Evolutionary conservation across 2,888 invertebrate species (phyloP), one percentile per base, ranked within the genome.

Genomic region (Agonopterix subpropinquella): DNA sequence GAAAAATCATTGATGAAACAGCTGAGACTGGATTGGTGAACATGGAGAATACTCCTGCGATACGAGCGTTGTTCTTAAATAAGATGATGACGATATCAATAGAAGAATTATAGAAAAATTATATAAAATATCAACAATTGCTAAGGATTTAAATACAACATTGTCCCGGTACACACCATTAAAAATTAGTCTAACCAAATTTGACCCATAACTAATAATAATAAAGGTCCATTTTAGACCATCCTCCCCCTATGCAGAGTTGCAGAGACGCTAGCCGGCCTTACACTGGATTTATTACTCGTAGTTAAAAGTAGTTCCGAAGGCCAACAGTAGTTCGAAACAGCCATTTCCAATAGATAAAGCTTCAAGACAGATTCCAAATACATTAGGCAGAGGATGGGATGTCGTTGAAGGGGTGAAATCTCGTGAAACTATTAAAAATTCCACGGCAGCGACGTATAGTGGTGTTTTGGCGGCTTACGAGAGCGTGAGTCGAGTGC

Each of bases 291-390:
- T 86, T 85, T 88, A 87, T 86, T 81, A 80, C 80, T 75, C 77
- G 75, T 86, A 86, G 80, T 86, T 85, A 86, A 83, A 87, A 85
- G 79, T 80, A 80, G 77, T 82, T 80, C 71, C 70, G 69, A 74
- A 81, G 77, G 77, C 78, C 77, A 80, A 82, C 80, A 72, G 73
- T 74, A 82, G 80, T 87, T 87, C 67, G 69, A 80, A 87, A 87
- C 83, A 83, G 73, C 85, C 79, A 84, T 87, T 87, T 82, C 76
- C 86, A 78, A 86, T 85, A 83, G 80, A 85, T 85, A 84, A 80
- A 82, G 73, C 81, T 62, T 62, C 70, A 68, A 81, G 84, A 85
- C 83, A 86, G 86, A 86, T 87, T 86, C 72, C 79, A 87, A 88
- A 87, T 81, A 86, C 87, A 87, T 87, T 87, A 87, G 81, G 67